These are phyloP conservation scores for Drosophila parthenogenetica DNA, from an alignment of 2,888 invertebrate genomes.

Conservation along the genomic window DNA sequence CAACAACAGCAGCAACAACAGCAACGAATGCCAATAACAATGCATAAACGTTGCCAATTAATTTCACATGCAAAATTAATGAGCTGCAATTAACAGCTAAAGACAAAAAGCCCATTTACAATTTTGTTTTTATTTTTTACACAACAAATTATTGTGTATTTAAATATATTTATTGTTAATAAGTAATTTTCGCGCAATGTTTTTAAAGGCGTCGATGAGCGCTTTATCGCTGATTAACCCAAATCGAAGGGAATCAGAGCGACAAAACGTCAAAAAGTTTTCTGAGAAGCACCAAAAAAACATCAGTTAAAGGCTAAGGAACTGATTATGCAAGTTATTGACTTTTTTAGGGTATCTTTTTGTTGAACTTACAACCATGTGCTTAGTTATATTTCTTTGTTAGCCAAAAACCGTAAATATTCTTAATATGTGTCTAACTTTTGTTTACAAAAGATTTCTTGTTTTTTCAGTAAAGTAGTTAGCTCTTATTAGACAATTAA, in stretches of 20 bases:
- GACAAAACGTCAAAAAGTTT: neutral
- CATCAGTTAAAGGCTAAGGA: slow-evolving; percentile 66
- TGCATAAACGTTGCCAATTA: slow-evolving; percentile 63
- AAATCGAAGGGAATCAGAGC: slow-evolving; percentile 60
- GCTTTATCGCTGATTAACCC: slow-evolving; percentile 77
- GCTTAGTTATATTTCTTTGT: neutral
- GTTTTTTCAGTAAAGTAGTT: too few species aligned
- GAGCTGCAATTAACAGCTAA: slow-evolving; percentile 63
- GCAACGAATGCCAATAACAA: slow-evolving; percentile 24
- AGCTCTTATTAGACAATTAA: too few species aligned
- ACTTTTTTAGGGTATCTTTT: slow-evolving; percentile 30
- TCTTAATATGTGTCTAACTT: too few species aligned
- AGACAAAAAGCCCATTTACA: slow-evolving; percentile 71
- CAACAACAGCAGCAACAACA: slow-evolving; percentile 13
- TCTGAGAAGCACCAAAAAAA: slow-evolving; percentile 23
- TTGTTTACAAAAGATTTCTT: too few species aligned
- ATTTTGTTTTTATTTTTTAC: slow-evolving; percentile 29
- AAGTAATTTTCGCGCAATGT: slow-evolving; percentile 51
- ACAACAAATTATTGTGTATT: slow-evolving; percentile 24
- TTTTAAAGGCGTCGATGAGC: slow-evolving; percentile 60
- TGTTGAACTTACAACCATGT: too few species aligned
- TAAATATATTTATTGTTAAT: slow-evolving; percentile 43
- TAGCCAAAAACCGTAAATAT: too few species aligned
- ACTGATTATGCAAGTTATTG: slow-evolving; percentile 65
- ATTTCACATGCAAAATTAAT: slow-evolving; percentile 73